Conservation (phyloP, 2,113 vertebrate species). For the Spea multiplicata region DNA sequence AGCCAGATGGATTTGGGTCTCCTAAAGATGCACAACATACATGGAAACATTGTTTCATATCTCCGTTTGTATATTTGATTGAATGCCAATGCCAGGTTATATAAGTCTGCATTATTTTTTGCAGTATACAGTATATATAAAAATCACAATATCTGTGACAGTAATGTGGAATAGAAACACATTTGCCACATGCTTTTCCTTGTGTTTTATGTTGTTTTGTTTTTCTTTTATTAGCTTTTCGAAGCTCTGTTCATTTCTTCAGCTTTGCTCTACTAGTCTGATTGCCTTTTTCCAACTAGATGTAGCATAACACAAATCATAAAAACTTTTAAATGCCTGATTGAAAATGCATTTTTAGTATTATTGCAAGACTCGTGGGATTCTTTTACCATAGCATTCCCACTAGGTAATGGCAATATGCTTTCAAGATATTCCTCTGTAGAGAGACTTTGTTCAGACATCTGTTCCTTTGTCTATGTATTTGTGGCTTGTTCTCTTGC, state of each 20-base stretch:
- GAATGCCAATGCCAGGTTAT: no score
- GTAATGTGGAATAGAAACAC: not conserved
- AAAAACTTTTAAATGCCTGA: conserved; percentile 36
- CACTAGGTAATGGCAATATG: conserved; percentile 42
- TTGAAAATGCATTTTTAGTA: conserved; percentile 31
- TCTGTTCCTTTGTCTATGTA: conserved; percentile 42
- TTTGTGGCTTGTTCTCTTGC: not conserved
- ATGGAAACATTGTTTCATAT: no score
- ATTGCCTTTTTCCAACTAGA: not conserved
- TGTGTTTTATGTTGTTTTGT: not conserved
- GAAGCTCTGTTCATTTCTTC: conserved; percentile 15
- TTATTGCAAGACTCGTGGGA: conserved; percentile 38
- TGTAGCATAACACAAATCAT: conserved; percentile 28
- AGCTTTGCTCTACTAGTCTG: not conserved
- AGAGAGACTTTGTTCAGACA: conserved; percentile 41
- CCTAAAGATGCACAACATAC: no score
- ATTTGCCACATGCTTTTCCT: conserved; percentile 5
- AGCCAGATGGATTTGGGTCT: no score
- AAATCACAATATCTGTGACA: conserved; percentile 3
- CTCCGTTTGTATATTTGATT: no score
- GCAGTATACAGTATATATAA: not conserved
- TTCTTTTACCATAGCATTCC: conserved; percentile 24
- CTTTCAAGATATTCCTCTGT: conserved; percentile 43
- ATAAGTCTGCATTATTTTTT: not conserved
- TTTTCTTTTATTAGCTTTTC: conserved; percentile 1